These are phyloP conservation scores for Drosophila melanogaster DNA, from an alignment of 1,140 invertebrate species.

Conservation along the genomic window DNA sequence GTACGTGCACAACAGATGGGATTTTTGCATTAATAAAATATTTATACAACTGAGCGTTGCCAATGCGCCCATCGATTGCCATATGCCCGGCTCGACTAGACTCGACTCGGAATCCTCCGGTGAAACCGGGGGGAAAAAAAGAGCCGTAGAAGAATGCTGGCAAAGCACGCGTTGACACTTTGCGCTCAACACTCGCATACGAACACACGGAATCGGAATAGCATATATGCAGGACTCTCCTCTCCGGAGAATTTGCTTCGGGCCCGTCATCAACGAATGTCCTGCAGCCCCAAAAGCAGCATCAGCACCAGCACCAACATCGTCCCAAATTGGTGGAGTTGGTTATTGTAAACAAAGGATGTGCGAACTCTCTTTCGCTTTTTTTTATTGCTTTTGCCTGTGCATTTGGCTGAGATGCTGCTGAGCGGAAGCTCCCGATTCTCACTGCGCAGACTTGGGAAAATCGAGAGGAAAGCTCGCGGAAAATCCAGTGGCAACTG, in stretches of 20 bases:
- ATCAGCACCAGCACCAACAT: constrained; percentile 37
- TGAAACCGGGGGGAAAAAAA: constrained; percentile 10
- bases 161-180: constrained; percentile 83
- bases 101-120: constrained; percentile 12
- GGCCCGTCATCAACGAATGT: constrained; percentile 65
- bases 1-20: constrained; percentile 45
- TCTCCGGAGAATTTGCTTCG: constrained; percentile 70
- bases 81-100: constrained; percentile 35
- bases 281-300: constrained; percentile 60
- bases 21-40: constrained; percentile 51
- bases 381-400: not conserved
- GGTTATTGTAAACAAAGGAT: constrained; percentile 79
- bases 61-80: constrained; percentile 46
- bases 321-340: constrained; percentile 43
- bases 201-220: constrained; percentile 14
- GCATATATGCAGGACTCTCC: constrained; percentile 37
- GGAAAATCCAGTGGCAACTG: constrained; percentile 40
- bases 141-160: constrained; percentile 56
- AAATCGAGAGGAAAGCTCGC: constrained; percentile 30
- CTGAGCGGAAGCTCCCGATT: constrained; percentile 36
- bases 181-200: constrained; percentile 74
- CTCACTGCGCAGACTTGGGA: constrained; percentile 55
- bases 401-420: not conserved
- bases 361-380: constrained; percentile 42
- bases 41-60: constrained; percentile 48